phyloP scores from a whole-genome alignment of 2,888 invertebrate species.

The Acrobasis repandana region DNA sequence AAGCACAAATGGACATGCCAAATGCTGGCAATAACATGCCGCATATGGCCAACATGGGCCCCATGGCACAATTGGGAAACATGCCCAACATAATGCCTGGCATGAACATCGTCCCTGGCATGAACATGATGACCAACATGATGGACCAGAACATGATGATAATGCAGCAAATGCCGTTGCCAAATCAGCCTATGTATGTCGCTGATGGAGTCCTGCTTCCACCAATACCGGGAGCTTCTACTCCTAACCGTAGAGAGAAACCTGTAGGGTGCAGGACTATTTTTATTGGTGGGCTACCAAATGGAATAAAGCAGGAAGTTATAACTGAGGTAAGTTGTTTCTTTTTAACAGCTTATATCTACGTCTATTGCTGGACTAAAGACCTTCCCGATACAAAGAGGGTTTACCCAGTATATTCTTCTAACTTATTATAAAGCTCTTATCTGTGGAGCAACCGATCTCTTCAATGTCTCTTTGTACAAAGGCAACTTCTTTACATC shows the following conservation, averaged over 20 bases:
- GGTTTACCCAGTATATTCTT: no score
- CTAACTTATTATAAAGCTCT: no score
- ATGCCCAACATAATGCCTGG: constrained; percentile 27
- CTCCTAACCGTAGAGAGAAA: constrained; percentile 90
- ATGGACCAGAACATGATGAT: constrained; percentile 84
- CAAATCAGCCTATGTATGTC: constrained; percentile 67
- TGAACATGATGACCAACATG: constrained; percentile 58
- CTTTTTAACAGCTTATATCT: no score
- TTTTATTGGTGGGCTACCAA: constrained; percentile 96
- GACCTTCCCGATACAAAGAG: no score
- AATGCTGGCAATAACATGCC: constrained; percentile 35
- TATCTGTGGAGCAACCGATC: no score
- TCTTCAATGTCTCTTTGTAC: no score
- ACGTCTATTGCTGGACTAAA: no score
- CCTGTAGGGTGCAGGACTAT: constrained; percentile 95
- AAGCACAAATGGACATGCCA: constrained; percentile 44
- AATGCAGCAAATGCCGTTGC: constrained; percentile 46
- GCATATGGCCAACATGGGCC: constrained; percentile 32
- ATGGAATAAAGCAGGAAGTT: constrained; percentile 90
- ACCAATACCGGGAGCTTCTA: constrained; percentile 90
- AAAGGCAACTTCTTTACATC: no score
- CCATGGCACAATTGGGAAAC: constrained; percentile 32
- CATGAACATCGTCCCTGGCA: constrained; percentile 34
- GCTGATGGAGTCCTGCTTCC: constrained; percentile 92
- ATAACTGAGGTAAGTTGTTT: constrained; percentile 86